Evolutionary conservation across 2,113 vertebrate genomes (phyloP), one percentile per base, ranked within the genome.

Genomic region (Pygoscelis adeliae): DNA sequence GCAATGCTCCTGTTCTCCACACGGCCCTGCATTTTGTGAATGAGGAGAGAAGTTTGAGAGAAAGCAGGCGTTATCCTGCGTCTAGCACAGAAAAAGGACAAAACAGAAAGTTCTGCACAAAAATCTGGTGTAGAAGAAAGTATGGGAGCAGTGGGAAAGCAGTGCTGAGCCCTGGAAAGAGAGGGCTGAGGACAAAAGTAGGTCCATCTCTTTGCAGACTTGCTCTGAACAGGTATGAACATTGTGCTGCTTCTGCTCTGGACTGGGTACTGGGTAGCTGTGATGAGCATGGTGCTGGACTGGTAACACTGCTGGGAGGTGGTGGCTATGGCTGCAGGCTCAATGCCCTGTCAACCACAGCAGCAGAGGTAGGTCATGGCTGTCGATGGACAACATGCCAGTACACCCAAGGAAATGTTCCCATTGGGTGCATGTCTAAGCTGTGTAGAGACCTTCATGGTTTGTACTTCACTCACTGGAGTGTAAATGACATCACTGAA

Each of bases 401-500:
- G 20, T 40, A 15, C 25, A 18, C 4, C 26, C 61, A 40, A 61
- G 46, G 23, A 61, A 61, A 58, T 17, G 13, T 38, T 83, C 59
- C 53, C 10, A 0, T 9, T 36, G 61, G 18, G 19, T 47, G 9
- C 46, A 12, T 27, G 44, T 18, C 77, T 83, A 13, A 87, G 77
- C 49, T 65, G 15, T 30, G 34, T 32, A 40, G 53, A 70, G 32
- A 49, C 17, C 15, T 65, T 40, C 27, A 17, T 26, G 25, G 15
- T 36, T 56, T 56, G 32, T 46, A 3, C n/a, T 50, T 77, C 11
- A 25, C 18, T 32, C 17, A 34, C 34, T 62, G 42, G 29, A 52
- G 25, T 25, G 38, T 32, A 58, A 79, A 69, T 44, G 15, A 8
- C 9, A n/a, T 0, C 9, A n/a, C 0, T 30, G 27, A 11, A 46